A percentile compares a stretch with the other conserved stretches of the same genome.
phyloP scores from a whole-genome alignment of 2,888 invertebrate genomes.

The Lasioglossum leucozonium region DNA sequence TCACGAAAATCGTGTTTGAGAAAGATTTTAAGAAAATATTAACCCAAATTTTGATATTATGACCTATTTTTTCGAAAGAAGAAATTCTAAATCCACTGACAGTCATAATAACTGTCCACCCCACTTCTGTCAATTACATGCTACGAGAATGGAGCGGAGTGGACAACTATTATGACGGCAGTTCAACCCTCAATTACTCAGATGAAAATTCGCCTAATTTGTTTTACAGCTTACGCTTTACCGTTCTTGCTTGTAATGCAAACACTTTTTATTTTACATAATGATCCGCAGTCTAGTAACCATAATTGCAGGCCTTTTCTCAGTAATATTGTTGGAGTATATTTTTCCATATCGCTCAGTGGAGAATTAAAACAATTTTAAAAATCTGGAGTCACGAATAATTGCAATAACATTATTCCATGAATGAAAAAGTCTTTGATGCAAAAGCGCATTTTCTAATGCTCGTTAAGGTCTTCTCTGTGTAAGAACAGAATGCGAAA shows the following conservation, averaged over 20 bases:
- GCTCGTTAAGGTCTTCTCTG: not conserved
- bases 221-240: not conserved
- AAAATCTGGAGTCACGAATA: no score
- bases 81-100: not conserved
- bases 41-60: not conserved
- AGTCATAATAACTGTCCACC: not conserved
- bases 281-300: no score
- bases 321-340: no score
- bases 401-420: no score
- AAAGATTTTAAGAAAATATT: not conserved
- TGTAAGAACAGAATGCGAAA: not conserved
- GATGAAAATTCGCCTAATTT: not conserved
- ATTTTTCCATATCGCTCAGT: no score
- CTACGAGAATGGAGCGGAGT: not conserved
- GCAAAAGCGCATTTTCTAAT: no score
- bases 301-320: no score
- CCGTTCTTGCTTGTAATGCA: no score
- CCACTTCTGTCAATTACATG: not conserved
- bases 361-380: no score
- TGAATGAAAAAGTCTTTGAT: no score
- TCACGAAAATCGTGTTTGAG: not conserved
- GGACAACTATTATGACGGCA: not conserved
- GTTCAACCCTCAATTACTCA: not conserved
- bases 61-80: not conserved
- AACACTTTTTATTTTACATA: no score